Evolutionary conservation across 2,113 vertebrate genomes (phyloP), one percentile per base, ranked within the genome.

Genomic region (Perca flavescens): DNA sequence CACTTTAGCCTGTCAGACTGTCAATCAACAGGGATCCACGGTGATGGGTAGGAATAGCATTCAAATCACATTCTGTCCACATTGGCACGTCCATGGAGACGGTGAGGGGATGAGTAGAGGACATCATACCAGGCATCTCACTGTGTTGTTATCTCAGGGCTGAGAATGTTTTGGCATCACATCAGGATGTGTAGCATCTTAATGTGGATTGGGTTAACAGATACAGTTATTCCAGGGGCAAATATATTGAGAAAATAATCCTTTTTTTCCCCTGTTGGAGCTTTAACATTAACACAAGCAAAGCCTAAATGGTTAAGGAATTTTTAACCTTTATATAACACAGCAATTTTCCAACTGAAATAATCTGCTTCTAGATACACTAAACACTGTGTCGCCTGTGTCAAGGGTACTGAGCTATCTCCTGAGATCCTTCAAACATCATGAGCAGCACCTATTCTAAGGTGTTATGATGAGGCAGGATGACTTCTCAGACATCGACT

Each of bases 1-100:
- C 91, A 93, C 92, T 89, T 90, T 91, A 82, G 74, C 86, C 90
- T 93, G 92, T 88, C 94, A 93, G 82, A n/a, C 90, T 93, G 94
- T 94, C 94, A 91, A 72, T 94, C 94, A 93, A 12, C 31, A 3
- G 43, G 77, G 77, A 92, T 91, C 82, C 60, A 47, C 76, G 22
- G 66, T 90, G 91, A 92, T 88, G 85, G 86, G 79, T 74, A 85
- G 87, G 87, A 90, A 91, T 86, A 79, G 75, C 82, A 82, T 85
- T 77, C 12, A 36, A 73, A 82, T 86, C 77, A 56, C 75, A 86
- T 88, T 84, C 86, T 46, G 61, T 84, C 91, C 82, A 79, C 77
- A 73, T 16, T 56, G 79, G 73, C 79, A 71, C 73, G 9, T 86
- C 68, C n/a, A 43, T 66, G 7, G 81, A 64, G 76, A 82, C 50